Evolutionary conservation across 2,113 vertebrate genomes (phyloP), one percentile per base, ranked within the genome.

Genomic region (Maccullochella peelii): DNA sequence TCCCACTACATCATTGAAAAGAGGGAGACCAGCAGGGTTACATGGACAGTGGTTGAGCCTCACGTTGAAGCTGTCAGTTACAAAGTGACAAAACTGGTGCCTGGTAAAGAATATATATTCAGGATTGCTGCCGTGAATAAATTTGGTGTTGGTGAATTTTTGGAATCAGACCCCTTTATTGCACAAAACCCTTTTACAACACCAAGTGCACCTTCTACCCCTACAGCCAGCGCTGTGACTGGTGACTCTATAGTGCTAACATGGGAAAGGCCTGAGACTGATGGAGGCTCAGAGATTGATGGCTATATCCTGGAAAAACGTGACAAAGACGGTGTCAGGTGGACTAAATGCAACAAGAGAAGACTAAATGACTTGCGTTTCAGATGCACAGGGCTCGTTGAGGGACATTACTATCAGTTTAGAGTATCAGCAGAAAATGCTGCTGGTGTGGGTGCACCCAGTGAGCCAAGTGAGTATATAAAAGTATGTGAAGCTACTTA

Each of bases 271-370:
- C 98, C 98, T 59, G 95, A 95, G 78, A 96, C 96, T 70, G 95
- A 99, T 74, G 98, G 98, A 25, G 98, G 98, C 77, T 97, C 98
- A 83, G 97, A 97, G 93, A 99, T 99, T 82, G 98, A 99, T 83
- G 96, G 97, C 58, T 99, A 98, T 82, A 95, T 99, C 88, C 91
- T 99, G 93, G 98, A 99, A 91, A 99, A 98, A 93, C 94, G 97
- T 90, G 98, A 99, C 89, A 99, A 99, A 95, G 98, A 99, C 20
- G 97, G 98, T 25, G 88, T 99, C 68, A 94, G 98, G 79, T 99
- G 98, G 98, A 96, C 96, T 71, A 99, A 98, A 85, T 99, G 98
- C 92, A 99, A 99, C 93, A 99, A 97, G 93, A 98, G 99, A 94
- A 96, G 96, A 86, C 91, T 99, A 52, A 97, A 91, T 20, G 98